These are phyloP conservation scores for Drosophila multiciliata DNA, from an alignment of 2,888 invertebrate species.

Conservation along the genomic window DNA sequence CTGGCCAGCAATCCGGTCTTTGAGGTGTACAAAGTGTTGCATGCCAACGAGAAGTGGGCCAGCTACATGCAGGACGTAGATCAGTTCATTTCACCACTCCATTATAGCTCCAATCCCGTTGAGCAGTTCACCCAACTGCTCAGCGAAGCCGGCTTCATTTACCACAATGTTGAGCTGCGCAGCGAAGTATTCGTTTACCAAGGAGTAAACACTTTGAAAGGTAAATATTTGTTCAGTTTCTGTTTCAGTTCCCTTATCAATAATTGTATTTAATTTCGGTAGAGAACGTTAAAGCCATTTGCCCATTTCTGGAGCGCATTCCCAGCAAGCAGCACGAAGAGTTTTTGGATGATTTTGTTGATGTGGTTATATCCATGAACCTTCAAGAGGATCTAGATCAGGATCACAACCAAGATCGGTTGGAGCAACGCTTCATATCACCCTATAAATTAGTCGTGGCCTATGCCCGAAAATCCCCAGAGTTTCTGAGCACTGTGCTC, in stretches of 20 bases:
- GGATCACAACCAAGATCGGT: constrained; percentile 72
- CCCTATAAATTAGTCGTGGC: constrained; percentile 86
- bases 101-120: constrained; percentile 87
- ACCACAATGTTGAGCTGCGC: constrained; percentile 87
- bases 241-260: not conserved
- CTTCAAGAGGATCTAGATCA: constrained; percentile 83
- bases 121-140: constrained; percentile 86
- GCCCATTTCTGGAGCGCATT: constrained; percentile 89
- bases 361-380: constrained; percentile 78
- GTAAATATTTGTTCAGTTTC: constrained; percentile 81
- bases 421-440: constrained; percentile 83
- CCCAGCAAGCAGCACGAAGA: constrained; percentile 87
- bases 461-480: constrained; percentile 84
- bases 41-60: constrained; percentile 87
- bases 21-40: constrained; percentile 88
- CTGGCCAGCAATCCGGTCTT: constrained; percentile 89
- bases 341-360: constrained; percentile 88
- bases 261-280: not conserved
- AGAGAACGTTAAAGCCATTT: constrained; percentile 89
- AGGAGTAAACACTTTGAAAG: constrained; percentile 86
- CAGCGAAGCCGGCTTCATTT: constrained; percentile 87
- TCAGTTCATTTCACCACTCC: constrained; percentile 89
- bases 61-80: constrained; percentile 88
- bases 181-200: constrained; percentile 87
- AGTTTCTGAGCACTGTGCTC: constrained; percentile 51